A percentile compares a stretch with the other conserved stretches of the same genome.
Conservation (phyloP, 2,113 vertebrate genomes). For the Melanostigma gelatinosum region DNA sequence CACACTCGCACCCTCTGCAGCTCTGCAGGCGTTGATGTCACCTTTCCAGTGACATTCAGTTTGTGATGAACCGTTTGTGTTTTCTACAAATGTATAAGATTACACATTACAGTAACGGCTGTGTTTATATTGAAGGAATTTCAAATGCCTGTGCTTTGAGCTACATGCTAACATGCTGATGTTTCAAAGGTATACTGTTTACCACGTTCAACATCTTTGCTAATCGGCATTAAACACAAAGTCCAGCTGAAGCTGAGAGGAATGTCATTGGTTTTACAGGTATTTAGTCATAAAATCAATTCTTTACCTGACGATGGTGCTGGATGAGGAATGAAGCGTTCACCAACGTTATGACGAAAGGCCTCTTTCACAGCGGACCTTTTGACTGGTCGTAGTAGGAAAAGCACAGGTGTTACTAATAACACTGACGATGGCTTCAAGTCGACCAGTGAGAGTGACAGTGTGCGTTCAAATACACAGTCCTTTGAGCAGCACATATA, state of each 20-base stretch:
- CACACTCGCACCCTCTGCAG: not conserved
- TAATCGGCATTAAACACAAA: too few species aligned
- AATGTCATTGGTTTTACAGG: not conserved
- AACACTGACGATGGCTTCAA: too few species aligned
- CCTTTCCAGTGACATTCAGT: not conserved
- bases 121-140: not conserved
- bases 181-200: not conserved
- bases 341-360: too few species aligned
- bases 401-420: too few species aligned
- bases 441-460: too few species aligned
- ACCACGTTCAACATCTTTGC: not conserved
- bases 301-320: too few species aligned
- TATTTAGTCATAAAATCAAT: too few species aligned
- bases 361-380: too few species aligned
- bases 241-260: too few species aligned
- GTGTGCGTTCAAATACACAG: too few species aligned
- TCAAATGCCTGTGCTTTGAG: not conserved
- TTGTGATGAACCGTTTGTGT: constrained; percentile 13
- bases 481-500: too few species aligned
- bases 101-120: not conserved
- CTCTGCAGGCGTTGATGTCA: constrained; percentile 1
- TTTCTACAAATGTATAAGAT: not conserved
- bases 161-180: not conserved
- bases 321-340: not conserved
- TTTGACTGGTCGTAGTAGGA: too few species aligned